phyloP scores from a whole-genome alignment of 2,113 vertebrate species.

The Petrocephalus microphthalmus region DNA sequence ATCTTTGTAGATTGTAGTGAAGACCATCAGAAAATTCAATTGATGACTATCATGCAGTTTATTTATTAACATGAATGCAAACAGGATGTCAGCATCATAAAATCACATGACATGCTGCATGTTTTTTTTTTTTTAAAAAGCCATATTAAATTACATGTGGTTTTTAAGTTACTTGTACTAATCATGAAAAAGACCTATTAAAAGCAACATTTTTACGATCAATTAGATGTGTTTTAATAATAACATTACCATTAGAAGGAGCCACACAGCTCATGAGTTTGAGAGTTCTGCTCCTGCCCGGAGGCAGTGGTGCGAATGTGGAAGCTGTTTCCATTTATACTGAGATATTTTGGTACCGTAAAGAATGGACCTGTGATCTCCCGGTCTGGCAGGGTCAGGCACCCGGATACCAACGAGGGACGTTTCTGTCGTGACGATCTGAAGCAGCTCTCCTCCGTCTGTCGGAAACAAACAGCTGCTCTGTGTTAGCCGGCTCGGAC shows the following conservation, averaged over 20 bases:
- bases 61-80: background rate
- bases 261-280: slow-evolving; percentile 23
- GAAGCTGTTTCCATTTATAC: slow-evolving; percentile 64
- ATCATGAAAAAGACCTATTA: background rate
- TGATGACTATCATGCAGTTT: background rate
- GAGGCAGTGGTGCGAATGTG: slow-evolving; percentile 54
- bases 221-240: slow-evolving; percentile 5
- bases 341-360: slow-evolving; percentile 68
- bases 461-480: slow-evolving; percentile 67
- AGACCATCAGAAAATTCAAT: background rate
- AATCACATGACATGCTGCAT: background rate
- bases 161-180: background rate
- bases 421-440: slow-evolving; percentile 67
- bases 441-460: slow-evolving; percentile 55
- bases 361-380: slow-evolving; percentile 61
- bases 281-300: slow-evolving; percentile 33
- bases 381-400: slow-evolving; percentile 60
- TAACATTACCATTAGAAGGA: background rate
- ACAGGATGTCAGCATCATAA: background rate
- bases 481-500: slow-evolving; percentile 50
- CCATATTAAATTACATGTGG: background rate
- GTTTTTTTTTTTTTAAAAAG: background rate
- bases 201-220: background rate
- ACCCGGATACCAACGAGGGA: slow-evolving; percentile 73
- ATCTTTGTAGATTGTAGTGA: background rate